Base-by-base conservation (phyloP, 2,888 invertebrate genomes). In the Chymomyza fuscimana region DNA sequence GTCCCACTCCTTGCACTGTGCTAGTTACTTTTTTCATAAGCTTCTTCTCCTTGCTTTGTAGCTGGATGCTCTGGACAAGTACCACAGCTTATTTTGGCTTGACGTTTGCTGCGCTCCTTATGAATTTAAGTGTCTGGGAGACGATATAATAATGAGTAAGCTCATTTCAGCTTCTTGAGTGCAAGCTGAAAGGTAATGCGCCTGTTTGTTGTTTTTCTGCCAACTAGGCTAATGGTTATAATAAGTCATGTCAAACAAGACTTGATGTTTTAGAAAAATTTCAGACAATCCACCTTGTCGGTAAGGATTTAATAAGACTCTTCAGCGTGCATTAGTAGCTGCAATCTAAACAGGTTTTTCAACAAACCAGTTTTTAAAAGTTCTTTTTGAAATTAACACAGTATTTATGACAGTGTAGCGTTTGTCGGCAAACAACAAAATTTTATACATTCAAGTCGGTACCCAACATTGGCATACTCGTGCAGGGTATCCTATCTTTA, bases 111-210 rank as follows among this genome's bases (percentile, higher is more conserved):
- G 52, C 12, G 40, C 12, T 12, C 12, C 12, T 46, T 46, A 46
- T 46, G 12, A 12, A 19, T 54, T 19, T 22, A 22, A 54, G 54
- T 19, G 54, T 9, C 54, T 54, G 16, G 16, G 56, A 15, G 51
- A 36, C 36, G 61, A 65, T 71, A 82, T 80, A 85, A 82, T 79
- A 85, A 79, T 82, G 81, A 81, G 81, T 85, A 85, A 82, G 86
- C 86, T 81, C 74, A 81, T 76, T 85, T 76, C 72, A 80, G 78
- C 70, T 68, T 64, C 65, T 59, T 36, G 61, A 68, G 56, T 79
- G 72, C 59, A 65, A 67, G 46, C 62, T 54, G 46, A 58, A 68
- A 56, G 4, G 7, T 19, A 46, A 58, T 58, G 58, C 15, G 22
- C 19, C 54, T 22, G 54, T 15, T 58, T 58, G 2, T 58, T 12